phyloP scores from a whole-genome alignment of 2,888 invertebrate species.

The Epinotia brunnichana region DNA sequence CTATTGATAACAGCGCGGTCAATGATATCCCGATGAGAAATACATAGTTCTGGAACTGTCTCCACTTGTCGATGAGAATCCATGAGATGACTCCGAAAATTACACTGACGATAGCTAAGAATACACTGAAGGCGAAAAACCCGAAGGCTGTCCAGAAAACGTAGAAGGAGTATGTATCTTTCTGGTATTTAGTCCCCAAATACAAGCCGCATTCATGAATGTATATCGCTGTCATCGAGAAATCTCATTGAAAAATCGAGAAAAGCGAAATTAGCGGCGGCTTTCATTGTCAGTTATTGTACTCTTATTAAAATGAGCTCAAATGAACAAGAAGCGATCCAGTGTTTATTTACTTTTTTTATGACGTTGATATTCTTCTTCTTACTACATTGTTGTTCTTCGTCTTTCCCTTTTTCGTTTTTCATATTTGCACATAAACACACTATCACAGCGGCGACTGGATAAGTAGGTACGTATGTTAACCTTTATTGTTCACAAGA shows the following conservation, averaged over 20 bases:
- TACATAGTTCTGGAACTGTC: constrained; percentile 23
- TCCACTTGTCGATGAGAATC: constrained; percentile 15
- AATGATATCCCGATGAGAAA: constrained; percentile 1
- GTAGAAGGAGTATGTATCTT: background rate
- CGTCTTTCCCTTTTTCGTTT: too few species aligned
- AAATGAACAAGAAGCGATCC: too few species aligned
- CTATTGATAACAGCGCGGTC: background rate
- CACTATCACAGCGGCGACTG: too few species aligned
- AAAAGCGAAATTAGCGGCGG: too few species aligned
- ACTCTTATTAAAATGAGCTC: too few species aligned
- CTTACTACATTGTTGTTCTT: too few species aligned
- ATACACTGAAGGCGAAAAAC: background rate
- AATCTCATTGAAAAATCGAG: background rate
- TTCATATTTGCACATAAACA: too few species aligned
- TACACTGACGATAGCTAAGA: background rate
- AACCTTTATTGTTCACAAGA: too few species aligned
- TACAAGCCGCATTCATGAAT: background rate
- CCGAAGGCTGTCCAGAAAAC: constrained; percentile 1
- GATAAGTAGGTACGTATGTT: too few species aligned
- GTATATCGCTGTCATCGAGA: background rate
- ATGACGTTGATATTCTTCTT: too few species aligned
- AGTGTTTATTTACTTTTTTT: too few species aligned
- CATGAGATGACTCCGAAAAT: constrained; percentile 20
- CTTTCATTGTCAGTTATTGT: background rate
- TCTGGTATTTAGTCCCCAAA: background rate